Percentiles rank a stretch among this genome's conserved stretches.
These are phyloP conservation scores for Harpalus rubripes DNA, from an alignment of 2,888 invertebrate genomes.

Conservation along the genomic window DNA sequence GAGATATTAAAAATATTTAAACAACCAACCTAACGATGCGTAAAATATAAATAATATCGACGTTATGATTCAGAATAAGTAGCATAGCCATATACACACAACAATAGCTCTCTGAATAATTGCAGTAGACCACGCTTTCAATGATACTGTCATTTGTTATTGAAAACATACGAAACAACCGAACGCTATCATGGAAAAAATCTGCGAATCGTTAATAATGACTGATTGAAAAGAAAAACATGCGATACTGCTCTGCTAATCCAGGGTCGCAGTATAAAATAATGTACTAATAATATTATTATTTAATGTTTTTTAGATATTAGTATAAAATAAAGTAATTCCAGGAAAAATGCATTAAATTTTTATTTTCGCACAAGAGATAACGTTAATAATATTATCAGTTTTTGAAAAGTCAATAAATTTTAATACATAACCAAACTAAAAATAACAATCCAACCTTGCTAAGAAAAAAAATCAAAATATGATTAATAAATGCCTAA, in stretches of 20 bases:
- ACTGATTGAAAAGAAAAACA: slow-evolving; percentile 6
- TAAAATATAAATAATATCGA: slow-evolving; percentile 50
- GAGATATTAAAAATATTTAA: slow-evolving; percentile 32
- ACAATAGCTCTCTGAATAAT: slow-evolving; percentile 28
- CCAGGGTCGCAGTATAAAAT: neutral
- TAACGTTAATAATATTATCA: slow-evolving; percentile 49
- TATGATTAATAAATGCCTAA: neutral
- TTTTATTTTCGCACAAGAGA: neutral
- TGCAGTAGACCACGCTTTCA: slow-evolving; percentile 21
- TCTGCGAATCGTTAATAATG: slow-evolving; percentile 29
- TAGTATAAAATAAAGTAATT: neutral
- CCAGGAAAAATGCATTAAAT: slow-evolving; percentile 27
- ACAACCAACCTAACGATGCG: slow-evolving; percentile 34
- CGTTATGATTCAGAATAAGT: slow-evolving; percentile 8
- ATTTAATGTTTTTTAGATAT: no score
- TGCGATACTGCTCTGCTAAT: neutral
- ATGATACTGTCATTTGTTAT: slow-evolving; percentile 45
- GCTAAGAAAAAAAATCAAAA: slow-evolving; percentile 3
- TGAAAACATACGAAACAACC: slow-evolving; percentile 32
- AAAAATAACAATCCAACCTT: slow-evolving; percentile 30
- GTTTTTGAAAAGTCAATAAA: slow-evolving; percentile 56
- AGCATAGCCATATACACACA: slow-evolving; percentile 10
- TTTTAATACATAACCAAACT: slow-evolving; percentile 32
- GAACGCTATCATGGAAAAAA: slow-evolving; percentile 22
- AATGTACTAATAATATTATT: neutral